phyloP scores from a whole-genome alignment of 2,888 invertebrate species.

The Sialis lutaria region DNA sequence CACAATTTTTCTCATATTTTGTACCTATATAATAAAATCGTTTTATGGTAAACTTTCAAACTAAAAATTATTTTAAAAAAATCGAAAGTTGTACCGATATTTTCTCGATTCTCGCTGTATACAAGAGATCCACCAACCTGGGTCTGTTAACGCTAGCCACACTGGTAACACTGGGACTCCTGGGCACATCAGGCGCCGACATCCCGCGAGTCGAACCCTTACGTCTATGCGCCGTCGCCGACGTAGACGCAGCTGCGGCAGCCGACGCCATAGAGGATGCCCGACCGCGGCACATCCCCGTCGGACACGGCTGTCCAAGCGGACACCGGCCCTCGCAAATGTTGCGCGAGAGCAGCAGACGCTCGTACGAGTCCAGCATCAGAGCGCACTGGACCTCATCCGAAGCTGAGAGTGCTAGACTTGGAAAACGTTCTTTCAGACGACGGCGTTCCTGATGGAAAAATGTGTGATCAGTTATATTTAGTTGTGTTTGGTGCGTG shows the following conservation, averaged over 20 bases:
- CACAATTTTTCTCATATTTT: too few relatives aligned
- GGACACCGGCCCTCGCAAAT: slow-evolving; percentile 79
- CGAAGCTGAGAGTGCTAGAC: slow-evolving; percentile 49
- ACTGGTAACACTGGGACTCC: slow-evolving; percentile 22
- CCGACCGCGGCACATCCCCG: slow-evolving; percentile 44
- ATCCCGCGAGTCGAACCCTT: slow-evolving; percentile 3
- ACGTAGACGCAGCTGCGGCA: neutral
- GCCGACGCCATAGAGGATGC: slow-evolving; percentile 10
- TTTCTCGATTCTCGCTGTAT: neutral
- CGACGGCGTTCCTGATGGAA: slow-evolving; percentile 56
- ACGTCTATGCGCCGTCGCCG: neutral
- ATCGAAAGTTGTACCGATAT: too few relatives aligned
- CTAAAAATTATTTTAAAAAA: too few relatives aligned
- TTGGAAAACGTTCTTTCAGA: slow-evolving; percentile 70
- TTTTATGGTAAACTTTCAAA: too few relatives aligned
- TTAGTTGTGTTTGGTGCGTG: neutral
- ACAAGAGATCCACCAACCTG: slow-evolving; percentile 6
- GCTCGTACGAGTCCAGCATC: slow-evolving; percentile 71
- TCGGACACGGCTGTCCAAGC: slow-evolving; percentile 71
- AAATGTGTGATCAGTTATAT: neutral
- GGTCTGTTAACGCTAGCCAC: slow-evolving; percentile 13
- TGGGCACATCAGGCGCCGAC: slow-evolving; percentile 15
- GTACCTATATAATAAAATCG: too few relatives aligned
- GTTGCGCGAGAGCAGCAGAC: slow-evolving; percentile 55
- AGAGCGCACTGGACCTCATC: slow-evolving; percentile 61